Base-by-base conservation (phyloP, 2,797 vertebrate species). In the Anguilla anguilla region DNA sequence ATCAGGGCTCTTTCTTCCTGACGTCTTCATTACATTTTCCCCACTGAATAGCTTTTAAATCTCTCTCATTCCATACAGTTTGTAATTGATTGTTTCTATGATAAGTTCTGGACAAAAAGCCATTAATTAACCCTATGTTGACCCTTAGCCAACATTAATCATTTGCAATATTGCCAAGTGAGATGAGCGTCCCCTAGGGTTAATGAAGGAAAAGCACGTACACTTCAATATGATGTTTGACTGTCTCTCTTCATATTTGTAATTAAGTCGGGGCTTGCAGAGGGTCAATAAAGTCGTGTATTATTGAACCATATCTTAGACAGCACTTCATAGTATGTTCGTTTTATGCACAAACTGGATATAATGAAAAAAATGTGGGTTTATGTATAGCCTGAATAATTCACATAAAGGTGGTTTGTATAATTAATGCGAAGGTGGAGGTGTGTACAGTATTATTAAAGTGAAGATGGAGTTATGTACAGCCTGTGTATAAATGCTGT, bases 351-450 rank as follows among this genome's bases (percentile, higher is more conserved):
- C 90, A 91, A 89, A 4, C 57, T 89, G 86, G 86, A 89, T 51
- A 82, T 90, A 88, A 22, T 6, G 85, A 85, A 87, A 91, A 93
- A 89, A 92, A 94, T 93, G 91, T 89, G 92, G 89, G 93, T 90
- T 90, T 90, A 86, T 90, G 53, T 87, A 88, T 92, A 86, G 89
- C 92, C 57, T 59, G 57, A 59, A 59, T 59, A 59, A 59, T 59
- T 59, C 15, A 3, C 57, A 19, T 59, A 4, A 59, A 22, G 57
- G 57, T 59, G 22, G 64, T n/a, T 67, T 67, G 64, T 28, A 67
- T 25, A 67, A 28, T 25, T 67, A 25, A 25, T 67, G 6, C n/a
- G 64, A n/a, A 28, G 64, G n/a, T 64, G 61, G 61, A 64, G 61
- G 25, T 64, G 4, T 64, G 22, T 25, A 64, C 61, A 25, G 61